These are phyloP conservation scores for Neogale vison DNA, from an alignment of 2,113 vertebrate genomes.

Conservation along the genomic window DNA sequence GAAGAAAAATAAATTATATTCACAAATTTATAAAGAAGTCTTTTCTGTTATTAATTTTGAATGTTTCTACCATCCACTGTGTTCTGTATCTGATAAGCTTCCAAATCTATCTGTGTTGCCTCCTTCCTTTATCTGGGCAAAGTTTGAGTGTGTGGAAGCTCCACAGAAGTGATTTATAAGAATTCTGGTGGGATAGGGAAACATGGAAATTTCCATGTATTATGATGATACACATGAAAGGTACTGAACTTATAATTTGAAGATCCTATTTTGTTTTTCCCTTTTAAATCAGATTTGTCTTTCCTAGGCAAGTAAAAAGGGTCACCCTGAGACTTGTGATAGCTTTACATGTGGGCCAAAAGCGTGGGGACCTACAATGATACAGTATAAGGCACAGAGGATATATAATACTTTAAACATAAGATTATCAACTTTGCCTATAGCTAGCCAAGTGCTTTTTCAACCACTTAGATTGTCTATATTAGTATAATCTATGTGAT, in stretches of 20 bases:
- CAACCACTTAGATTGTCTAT: neutral
- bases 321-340: neutral
- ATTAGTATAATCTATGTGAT: neutral
- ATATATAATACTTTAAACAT: neutral
- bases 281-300: neutral
- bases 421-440: neutral
- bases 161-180: neutral
- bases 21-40: neutral
- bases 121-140: neutral
- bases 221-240: neutral
- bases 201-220: neutral
- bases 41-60: constrained; percentile 1
- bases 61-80: neutral
- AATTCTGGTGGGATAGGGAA: neutral
- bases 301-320: neutral
- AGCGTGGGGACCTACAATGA: neutral
- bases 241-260: neutral
- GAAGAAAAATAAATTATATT: neutral
- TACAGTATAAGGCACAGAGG: neutral
- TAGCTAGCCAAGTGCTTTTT: neutral
- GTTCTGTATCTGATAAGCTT: neutral
- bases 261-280: neutral
- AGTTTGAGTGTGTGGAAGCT: neutral
- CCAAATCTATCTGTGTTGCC: neutral
- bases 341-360: neutral